Percentiles rank a stretch among this genome's conserved stretches.
Evolutionary conservation across 2,888 invertebrate genomes (phyloP).

Genomic region (Fabriciana adippe): DNA sequence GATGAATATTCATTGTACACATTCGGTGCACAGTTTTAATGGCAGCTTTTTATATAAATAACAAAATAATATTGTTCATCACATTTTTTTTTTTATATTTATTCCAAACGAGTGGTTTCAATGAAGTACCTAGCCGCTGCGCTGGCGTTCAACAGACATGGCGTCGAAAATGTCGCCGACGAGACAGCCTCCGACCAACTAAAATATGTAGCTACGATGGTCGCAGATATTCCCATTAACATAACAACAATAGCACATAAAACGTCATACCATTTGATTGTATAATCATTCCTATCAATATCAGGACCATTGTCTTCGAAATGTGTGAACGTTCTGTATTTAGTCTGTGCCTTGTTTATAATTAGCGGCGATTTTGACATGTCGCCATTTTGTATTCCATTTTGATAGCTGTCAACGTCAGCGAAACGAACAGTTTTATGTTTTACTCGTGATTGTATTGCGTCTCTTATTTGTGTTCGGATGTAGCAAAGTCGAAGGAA

Average conservation of each 20-base stretch:
- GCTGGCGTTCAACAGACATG: conserved; percentile 87
- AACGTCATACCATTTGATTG: conserved; percentile 72
- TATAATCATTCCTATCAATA: conserved; percentile 51
- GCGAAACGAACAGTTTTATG: conserved; percentile 3
- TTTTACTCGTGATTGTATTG: conserved; percentile 25
- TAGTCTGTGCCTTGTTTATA: conserved; percentile 47
- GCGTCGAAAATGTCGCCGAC: conserved; percentile 86
- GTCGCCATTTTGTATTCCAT: conserved; percentile 40
- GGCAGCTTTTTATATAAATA: too few species aligned
- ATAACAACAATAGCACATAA: conserved; percentile 82
- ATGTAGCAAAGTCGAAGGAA: conserved; percentile 86
- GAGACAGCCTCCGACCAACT: conserved; percentile 85
- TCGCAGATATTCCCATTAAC: conserved; percentile 84
- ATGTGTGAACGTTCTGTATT: conserved; percentile 62
- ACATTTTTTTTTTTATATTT: background rate
- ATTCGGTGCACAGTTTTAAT: too few species aligned
- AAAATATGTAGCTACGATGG: conserved; percentile 86
- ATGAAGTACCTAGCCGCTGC: conserved; percentile 68
- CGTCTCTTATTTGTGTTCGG: conserved; percentile 51
- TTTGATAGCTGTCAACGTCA: conserved; percentile 18
- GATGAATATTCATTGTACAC: too few species aligned
- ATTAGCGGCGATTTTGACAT: conserved; percentile 57
- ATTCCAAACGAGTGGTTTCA: conserved; percentile 20
- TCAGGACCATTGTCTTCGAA: conserved; percentile 39
- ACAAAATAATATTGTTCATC: too few species aligned